Evolutionary conservation across 2,797 vertebrate species (phyloP).

Genomic region (Lepidocolaptes lacrymiger): DNA sequence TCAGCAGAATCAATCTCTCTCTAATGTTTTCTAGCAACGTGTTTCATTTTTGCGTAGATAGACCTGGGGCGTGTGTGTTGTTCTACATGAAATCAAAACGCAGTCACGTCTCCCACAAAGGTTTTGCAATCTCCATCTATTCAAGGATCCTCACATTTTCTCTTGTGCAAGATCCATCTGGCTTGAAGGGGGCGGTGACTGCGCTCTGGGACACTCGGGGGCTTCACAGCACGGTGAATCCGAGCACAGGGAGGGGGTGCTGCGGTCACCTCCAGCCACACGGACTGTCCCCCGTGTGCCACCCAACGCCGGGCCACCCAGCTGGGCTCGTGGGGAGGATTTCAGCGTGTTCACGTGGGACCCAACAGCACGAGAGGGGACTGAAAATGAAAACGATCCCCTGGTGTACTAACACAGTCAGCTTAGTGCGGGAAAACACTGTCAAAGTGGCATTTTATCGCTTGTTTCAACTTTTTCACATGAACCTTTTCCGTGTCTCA

Average conservation of each 20-base stretch:
- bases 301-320: background rate
- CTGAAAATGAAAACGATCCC: background rate
- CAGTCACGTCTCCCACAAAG: accelerated
- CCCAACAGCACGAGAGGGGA: background rate
- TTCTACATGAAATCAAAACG: background rate
- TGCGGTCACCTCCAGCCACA: accelerated
- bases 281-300: accelerated
- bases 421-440: background rate
- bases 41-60: accelerated
- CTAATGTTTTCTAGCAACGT: background rate
- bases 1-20: background rate
- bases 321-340: background rate
- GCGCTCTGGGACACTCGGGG: background rate
- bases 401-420: accelerated
- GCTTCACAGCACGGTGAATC: background rate
- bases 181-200: background rate
- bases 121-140: background rate
- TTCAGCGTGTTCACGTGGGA: accelerated
- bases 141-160: background rate
- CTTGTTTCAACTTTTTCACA: background rate
- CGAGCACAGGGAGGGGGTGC: background rate
- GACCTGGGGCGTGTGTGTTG: background rate
- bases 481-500: background rate
- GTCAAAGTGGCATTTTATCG: background rate
- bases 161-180: background rate